phyloP scores from a whole-genome alignment of 2,888 invertebrate genomes.

The Urechis unicinctus region DNA sequence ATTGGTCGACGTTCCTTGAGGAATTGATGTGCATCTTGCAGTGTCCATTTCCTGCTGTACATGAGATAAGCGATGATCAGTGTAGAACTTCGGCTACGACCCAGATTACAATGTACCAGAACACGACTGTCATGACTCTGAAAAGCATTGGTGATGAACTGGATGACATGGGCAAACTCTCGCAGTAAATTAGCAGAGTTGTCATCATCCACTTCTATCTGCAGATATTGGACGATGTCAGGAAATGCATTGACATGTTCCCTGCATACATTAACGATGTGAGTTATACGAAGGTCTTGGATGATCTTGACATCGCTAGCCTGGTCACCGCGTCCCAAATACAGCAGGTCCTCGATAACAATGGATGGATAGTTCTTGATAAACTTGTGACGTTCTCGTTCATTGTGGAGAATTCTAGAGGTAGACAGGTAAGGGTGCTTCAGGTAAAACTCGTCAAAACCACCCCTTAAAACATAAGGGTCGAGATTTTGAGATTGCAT shows the following conservation, averaged over 20 bases:
- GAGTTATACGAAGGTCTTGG: slow-evolving; percentile 29
- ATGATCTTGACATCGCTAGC: slow-evolving; percentile 30
- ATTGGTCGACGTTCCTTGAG: slow-evolving; percentile 27
- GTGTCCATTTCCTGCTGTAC: slow-evolving; percentile 21
- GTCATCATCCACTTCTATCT: slow-evolving; percentile 13
- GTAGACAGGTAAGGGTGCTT: slow-evolving; percentile 27
- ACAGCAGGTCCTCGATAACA: slow-evolving; percentile 31
- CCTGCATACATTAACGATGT: slow-evolving; percentile 31
- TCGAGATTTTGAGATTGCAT: slow-evolving; percentile 10
- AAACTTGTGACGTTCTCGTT: slow-evolving; percentile 12
- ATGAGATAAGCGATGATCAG: slow-evolving; percentile 30
- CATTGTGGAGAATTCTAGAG: slow-evolving; percentile 9
- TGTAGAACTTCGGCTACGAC: slow-evolving; percentile 30
- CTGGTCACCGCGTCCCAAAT: slow-evolving; percentile 38
- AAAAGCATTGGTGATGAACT: slow-evolving; percentile 14
- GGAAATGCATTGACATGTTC: slow-evolving; percentile 11
- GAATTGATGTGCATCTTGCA: slow-evolving; percentile 28
- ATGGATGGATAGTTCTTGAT: slow-evolving; percentile 36
- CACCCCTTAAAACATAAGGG: slow-evolving; percentile 27
- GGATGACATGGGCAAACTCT: slow-evolving; percentile 12
- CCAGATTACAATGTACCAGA: slow-evolving; percentile 37
- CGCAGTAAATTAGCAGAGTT: slow-evolving; percentile 6
- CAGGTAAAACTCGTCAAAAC: slow-evolving; percentile 23
- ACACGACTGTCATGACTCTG: slow-evolving; percentile 24
- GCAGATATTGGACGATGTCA: slow-evolving; percentile 8